These are phyloP conservation scores for Autographa pulchrina DNA, from an alignment of 2,888 invertebrate genomes.

Conservation along the genomic window DNA sequence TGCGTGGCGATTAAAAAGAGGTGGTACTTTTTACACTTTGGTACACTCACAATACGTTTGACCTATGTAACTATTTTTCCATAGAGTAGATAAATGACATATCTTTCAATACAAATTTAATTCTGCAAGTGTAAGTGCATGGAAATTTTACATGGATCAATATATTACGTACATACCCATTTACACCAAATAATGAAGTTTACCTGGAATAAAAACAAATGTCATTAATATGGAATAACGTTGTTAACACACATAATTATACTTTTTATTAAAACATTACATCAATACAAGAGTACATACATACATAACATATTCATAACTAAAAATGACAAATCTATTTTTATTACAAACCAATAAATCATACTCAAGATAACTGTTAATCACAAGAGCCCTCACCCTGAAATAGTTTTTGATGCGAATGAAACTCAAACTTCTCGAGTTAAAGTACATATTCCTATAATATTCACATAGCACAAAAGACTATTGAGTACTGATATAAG, in stretches of 20 bases:
- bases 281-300: too few relatives aligned
- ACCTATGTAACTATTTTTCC: too few relatives aligned
- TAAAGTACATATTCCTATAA: conserved; percentile 39
- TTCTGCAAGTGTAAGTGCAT: too few relatives aligned
- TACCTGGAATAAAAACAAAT: background rate
- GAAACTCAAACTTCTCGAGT: conserved; percentile 24
- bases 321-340: background rate
- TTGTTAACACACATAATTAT: too few relatives aligned
- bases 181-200: background rate
- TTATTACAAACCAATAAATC: conserved; percentile 1
- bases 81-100: too few relatives aligned
- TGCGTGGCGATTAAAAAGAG: background rate
- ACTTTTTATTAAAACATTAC: too few relatives aligned
- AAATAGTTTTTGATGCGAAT: conserved; percentile 25
- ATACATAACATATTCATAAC: too few relatives aligned
- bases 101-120: too few relatives aligned
- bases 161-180: background rate
- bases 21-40: background rate
- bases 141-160: too few relatives aligned
- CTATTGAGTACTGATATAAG: conserved; percentile 37
- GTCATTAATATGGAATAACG: background rate
- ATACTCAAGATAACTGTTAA: conserved; percentile 5
- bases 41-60: background rate
- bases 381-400: conserved; percentile 6
- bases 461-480: conserved; percentile 39